Evolutionary conservation across 2,888 invertebrate species (phyloP).

Genomic region (Idaea aversata): DNA sequence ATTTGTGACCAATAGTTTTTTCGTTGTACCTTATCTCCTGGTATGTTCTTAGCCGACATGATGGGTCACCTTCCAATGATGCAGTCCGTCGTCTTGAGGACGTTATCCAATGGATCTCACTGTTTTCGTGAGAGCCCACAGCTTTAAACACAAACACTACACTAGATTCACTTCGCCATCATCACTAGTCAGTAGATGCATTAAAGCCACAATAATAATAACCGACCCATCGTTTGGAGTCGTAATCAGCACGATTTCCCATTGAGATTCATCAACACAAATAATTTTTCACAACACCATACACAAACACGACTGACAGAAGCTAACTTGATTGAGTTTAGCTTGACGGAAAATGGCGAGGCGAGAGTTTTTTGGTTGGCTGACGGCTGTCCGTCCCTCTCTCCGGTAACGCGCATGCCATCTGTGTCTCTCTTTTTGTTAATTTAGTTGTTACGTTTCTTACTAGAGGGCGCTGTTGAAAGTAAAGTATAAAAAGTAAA

Average conservation of each 20-base stretch:
- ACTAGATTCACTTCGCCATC: constrained; percentile 78
- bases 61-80: constrained; percentile 70
- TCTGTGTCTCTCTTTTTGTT: constrained; percentile 37
- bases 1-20: constrained; percentile 22
- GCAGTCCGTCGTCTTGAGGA: constrained; percentile 71
- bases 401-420: constrained; percentile 55
- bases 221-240: constrained; percentile 75
- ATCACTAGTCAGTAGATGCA: constrained; percentile 74
- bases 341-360: constrained; percentile 78
- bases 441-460: constrained; percentile 24
- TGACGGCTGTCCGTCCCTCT: constrained; percentile 52
- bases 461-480: constrained; percentile 49
- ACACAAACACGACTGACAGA: constrained; percentile 81
- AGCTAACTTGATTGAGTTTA: constrained; percentile 73
- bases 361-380: constrained; percentile 37
- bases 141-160: constrained; percentile 79
- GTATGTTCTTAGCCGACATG: constrained; percentile 90
- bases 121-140: constrained; percentile 71
- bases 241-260: constrained; percentile 77
- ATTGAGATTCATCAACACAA: constrained; percentile 77
- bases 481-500: constrained; percentile 31
- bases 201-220: constrained; percentile 76
- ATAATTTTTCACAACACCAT: constrained; percentile 78
- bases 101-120: constrained; percentile 78
- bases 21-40: constrained; percentile 87